phyloP scores from a whole-genome alignment of 2,113 vertebrate species.

The Ardeotis arabs region DNA sequence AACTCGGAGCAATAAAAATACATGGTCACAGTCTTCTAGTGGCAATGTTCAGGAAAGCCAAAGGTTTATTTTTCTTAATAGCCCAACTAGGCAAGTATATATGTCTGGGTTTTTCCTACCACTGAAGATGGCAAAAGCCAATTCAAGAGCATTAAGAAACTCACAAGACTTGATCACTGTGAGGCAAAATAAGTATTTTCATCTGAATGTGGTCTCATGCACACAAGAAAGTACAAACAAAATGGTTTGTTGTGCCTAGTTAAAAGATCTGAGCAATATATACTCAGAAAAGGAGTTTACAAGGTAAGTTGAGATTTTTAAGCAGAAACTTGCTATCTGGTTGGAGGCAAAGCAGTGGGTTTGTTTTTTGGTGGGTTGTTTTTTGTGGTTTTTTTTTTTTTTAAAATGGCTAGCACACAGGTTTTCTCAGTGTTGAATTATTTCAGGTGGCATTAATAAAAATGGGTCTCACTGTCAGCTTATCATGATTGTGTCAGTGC shows the following conservation, averaged over 20 bases:
- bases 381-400: background rate
- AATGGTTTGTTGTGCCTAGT: slow-evolving; percentile 14
- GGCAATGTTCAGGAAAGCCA: slow-evolving; percentile 60
- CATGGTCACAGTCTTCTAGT: background rate
- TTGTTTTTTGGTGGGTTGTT: background rate
- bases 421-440: slow-evolving; percentile 15
- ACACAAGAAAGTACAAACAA: background rate
- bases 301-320: background rate
- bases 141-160: background rate
- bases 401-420: background rate
- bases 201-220: background rate
- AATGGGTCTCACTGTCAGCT: background rate
- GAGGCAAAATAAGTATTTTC: background rate
- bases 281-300: background rate
- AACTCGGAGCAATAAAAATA: background rate
- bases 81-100: background rate
- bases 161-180: background rate
- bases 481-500: background rate
- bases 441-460: slow-evolving; percentile 13
- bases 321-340: background rate
- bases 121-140: slow-evolving; percentile 11
- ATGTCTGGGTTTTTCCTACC: background rate
- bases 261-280: background rate
- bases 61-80: slow-evolving; percentile 15
- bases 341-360: background rate